Evolutionary conservation across 2,113 vertebrate genomes (phyloP).

Genomic region (Pavo muticus): DNA sequence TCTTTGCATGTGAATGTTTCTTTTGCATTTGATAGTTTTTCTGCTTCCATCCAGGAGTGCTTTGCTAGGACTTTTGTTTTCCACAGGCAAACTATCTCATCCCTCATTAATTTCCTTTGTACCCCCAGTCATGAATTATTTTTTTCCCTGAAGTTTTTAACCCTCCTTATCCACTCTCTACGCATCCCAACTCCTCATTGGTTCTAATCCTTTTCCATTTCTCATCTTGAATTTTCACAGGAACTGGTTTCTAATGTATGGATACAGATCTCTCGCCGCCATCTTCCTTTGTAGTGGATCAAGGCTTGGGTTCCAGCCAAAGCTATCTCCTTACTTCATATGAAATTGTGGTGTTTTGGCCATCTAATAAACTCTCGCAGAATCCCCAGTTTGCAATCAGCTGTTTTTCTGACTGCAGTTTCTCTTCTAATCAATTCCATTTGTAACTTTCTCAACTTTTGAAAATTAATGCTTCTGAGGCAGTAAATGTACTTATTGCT

Average conservation of each 20-base stretch:
- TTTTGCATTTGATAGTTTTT: background rate
- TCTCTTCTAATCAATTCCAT: conserved; percentile 57
- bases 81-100: background rate
- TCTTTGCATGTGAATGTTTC: background rate
- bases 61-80: background rate
- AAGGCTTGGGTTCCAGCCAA: conserved; percentile 24
- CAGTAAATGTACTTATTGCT: conserved; percentile 30
- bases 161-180: background rate
- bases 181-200: background rate
- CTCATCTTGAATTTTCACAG: background rate
- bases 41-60: background rate
- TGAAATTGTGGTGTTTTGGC: background rate
- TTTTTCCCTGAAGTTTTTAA: background rate
- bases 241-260: background rate
- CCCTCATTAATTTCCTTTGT: background rate
- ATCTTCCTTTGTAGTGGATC: background rate
- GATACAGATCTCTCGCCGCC: background rate
- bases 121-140: background rate
- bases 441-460: conserved; percentile 41
- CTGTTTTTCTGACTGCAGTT: conserved; percentile 16
- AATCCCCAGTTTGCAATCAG: conserved; percentile 48
- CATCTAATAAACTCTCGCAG: conserved; percentile 15
- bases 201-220: background rate
- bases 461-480: conserved; percentile 51
- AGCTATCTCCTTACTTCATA: background rate